These are phyloP conservation scores for Lasioglossum leucozonium DNA, from an alignment of 2,888 invertebrate genomes.

Conservation along the genomic window DNA sequence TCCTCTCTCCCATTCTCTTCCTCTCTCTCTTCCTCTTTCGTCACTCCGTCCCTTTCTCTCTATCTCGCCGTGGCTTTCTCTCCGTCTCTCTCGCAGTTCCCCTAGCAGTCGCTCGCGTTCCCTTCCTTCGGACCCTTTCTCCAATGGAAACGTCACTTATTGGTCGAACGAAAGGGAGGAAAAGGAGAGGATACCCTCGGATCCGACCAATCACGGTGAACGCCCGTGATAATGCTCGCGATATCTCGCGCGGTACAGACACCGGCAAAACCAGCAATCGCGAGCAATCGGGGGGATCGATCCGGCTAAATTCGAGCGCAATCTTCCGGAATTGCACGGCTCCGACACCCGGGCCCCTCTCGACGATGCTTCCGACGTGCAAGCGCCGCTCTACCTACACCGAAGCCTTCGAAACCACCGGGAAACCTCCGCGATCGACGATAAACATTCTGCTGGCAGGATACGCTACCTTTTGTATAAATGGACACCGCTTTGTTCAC, in stretches of 20 bases:
- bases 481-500: background rate
- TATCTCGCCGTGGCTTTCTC: conserved; percentile 15
- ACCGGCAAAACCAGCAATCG: conserved; percentile 29
- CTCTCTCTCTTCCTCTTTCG: conserved; percentile 52
- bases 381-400: background rate
- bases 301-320: conserved; percentile 13
- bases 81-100: conserved; percentile 13
- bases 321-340: conserved; percentile 13
- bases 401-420: background rate
- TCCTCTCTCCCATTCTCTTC: conserved; percentile 43
- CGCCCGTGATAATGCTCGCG: conserved; percentile 64
- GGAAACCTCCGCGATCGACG: background rate
- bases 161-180: conserved; percentile 71
- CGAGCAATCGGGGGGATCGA: background rate
- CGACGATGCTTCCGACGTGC: background rate
- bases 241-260: conserved; percentile 58
- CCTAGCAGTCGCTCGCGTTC: conserved; percentile 23
- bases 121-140: conserved; percentile 63
- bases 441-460: background rate
- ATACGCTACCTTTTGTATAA: background rate
- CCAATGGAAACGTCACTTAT: conserved; percentile 78
- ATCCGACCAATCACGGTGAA: conserved; percentile 73
- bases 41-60: background rate
- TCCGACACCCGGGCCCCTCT: background rate
- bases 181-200: conserved; percentile 70